These are phyloP conservation scores for Volucella zonaria DNA, from an alignment of 2,888 invertebrate species.

Conservation along the genomic window DNA sequence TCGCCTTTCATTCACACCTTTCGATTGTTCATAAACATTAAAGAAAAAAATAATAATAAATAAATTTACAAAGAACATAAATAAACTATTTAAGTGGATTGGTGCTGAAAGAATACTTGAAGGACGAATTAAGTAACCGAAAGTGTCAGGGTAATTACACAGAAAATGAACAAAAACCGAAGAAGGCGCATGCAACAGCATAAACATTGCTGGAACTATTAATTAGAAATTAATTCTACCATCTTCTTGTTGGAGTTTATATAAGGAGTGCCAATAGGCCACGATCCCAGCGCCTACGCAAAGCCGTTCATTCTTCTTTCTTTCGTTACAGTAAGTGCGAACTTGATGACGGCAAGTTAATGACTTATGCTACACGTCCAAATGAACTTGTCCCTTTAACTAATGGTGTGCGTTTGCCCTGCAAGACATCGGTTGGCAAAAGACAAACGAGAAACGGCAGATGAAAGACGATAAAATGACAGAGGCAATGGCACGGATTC, in stretches of 20 bases:
- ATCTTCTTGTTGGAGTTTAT: background rate
- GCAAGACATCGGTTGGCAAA: no score
- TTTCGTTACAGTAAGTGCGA: slow-evolving; percentile 10
- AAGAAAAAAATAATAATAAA: slow-evolving; percentile 26
- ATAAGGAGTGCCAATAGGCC: background rate
- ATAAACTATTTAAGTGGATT: background rate
- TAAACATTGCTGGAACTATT: slow-evolving; percentile 64
- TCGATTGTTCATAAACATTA: slow-evolving; percentile 48
- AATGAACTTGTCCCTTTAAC: slow-evolving; percentile 64
- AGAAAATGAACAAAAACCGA: slow-evolving; percentile 9
- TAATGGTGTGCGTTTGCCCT: slow-evolving; percentile 42
- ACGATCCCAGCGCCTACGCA: slow-evolving; percentile 20
- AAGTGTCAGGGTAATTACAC: slow-evolving; percentile 61
- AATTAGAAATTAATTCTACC: slow-evolving; percentile 61
- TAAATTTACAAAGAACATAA: slow-evolving; percentile 49
- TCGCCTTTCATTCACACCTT: slow-evolving; percentile 22
- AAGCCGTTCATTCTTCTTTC: background rate
- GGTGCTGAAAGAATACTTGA: background rate
- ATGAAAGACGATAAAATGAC: no score
- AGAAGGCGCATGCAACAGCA: slow-evolving; percentile 47
- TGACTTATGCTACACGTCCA: slow-evolving; percentile 58
- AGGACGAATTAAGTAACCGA: slow-evolving; percentile 47
- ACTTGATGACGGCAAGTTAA: slow-evolving; percentile 56
- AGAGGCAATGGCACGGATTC: no score
- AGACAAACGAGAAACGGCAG: no score